Base-by-base conservation (phyloP, 1,140 invertebrate species). In the Caenorhabditis briggsae region DNA sequence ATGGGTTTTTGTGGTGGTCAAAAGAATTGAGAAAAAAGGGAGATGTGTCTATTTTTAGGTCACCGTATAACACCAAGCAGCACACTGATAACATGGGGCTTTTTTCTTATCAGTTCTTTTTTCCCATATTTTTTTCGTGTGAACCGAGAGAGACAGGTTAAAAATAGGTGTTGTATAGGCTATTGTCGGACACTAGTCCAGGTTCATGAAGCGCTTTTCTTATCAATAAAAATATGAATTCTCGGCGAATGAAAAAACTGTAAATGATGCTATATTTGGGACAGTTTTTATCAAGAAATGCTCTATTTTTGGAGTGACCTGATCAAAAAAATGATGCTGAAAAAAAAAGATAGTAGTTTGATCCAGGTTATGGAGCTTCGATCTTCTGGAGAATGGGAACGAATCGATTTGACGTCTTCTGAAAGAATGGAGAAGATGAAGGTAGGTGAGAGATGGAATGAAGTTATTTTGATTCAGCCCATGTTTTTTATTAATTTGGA, bases 201-300 rank as follows among this genome's bases (percentile, higher is more conserved):
- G 59, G 59, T 61, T 61, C 59, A 61, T 61, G 59, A 61, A 61
- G 23, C 59, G 20, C 16, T 70, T 48, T 70, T 46, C 20, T 70
- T 70, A 70, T 70, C 64, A 70, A 46, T 70, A n/a, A 70, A 70
- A 43, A 70, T 70, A 70, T 70, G 64, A 70, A 70, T 70, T 70
- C 64, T 70, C 33, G 64, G 59, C 33, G n/a, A 25, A 14, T 25
- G 23, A 23, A 25, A 61, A 25, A 61, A 9, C 11, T 61, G 59
- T 18, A 70, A 70, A 70, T 70, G 33, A 70, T 43, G 14, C 64
- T 70, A 70, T 70, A 43, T 46, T 70, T 70, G 64, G n/a, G 9
- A 61, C 11, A 11, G 8, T 2, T 61, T 61, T 61, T 61, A 61
- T 61, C 59, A 61, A 9, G 11, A 33, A 20, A 61, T 20, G 20